Evolutionary conservation across 2,888 invertebrate species (phyloP), one percentile per base, ranked within the genome.

Genomic region (Ormyrus nitidulus): DNA sequence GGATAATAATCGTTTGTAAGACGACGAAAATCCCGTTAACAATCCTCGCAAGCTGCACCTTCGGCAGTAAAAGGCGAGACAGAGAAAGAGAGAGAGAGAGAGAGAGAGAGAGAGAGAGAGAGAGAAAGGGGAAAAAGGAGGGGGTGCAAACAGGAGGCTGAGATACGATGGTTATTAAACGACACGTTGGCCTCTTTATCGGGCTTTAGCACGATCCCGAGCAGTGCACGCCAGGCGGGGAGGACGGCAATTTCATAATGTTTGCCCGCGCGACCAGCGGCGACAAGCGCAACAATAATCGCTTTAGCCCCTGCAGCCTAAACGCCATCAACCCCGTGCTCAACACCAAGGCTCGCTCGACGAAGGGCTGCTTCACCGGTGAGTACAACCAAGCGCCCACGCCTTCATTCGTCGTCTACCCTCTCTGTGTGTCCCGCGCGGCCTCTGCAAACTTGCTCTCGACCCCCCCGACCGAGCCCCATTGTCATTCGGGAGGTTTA

Each of bases 201-300:
- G 71, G 61, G 5, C 59, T 91, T 9, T 91, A 98, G 97, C 98
- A 99, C 90, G 98, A 99, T 92, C 97, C 97, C 0, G 97, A 97
- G 91, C 94, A 94, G 88, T 98, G 96, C 91, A 97, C 98, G 0
- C 98, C 98, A 5, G 98, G 98, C 78, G 98, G 96, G 19, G 97
- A 97, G 89, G 97, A 97, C 90, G 99, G 99, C 62, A 99, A 99
- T 93, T 99, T 96, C 92, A 99, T 99, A 88, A 99, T 99, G 99
- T 99, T 99, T 91, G 98, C 99, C 44, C 94, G 99, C 83, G 99
- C 99, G 54, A 99, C 99, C 75, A 98, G 98, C 86, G 99, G 99
- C 61, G 99, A 99, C 91, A 96, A 98, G 88, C 95, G 95, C 90
- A 99, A 99, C 92, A 99, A 99, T 92, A 98, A 98, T 92, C 95